These are phyloP conservation scores for Harpegnathos saltator DNA, from an alignment of 1,140 invertebrate genomes.

Conservation along the genomic window DNA sequence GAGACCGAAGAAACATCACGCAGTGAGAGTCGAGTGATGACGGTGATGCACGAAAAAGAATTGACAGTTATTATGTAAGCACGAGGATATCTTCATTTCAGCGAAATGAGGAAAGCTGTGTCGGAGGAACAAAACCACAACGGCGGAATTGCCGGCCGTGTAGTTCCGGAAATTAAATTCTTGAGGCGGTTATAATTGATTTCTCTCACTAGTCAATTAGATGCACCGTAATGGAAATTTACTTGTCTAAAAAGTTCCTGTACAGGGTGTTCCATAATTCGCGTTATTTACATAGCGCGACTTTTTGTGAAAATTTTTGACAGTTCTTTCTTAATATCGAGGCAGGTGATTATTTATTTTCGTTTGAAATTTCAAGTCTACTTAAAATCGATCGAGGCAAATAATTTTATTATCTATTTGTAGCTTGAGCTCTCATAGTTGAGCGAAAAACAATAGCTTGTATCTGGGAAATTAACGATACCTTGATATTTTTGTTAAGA, in stretches of 20 bases:
- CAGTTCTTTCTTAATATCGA: no score
- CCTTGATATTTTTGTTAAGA: no score
- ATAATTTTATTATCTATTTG: no score
- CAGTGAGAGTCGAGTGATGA: constrained; percentile 46
- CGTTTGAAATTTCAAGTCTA: no score
- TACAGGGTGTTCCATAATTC: no score
- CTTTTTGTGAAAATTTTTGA: no score
- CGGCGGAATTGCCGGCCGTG: background rate
- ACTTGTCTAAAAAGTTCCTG: background rate
- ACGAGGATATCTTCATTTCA: constrained; percentile 29
- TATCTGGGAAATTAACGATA: no score
- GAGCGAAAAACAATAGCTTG: no score
- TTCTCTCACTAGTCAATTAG: background rate
- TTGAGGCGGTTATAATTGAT: background rate
- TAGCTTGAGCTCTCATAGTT: no score
- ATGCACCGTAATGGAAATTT: background rate
- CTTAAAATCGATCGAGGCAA: no score
- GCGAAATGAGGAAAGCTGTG: constrained; percentile 33
- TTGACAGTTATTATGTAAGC: constrained; percentile 32
- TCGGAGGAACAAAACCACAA: background rate
- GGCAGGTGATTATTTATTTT: no score
- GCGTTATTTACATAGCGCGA: no score
- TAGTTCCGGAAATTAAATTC: background rate
- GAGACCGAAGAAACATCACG: constrained; percentile 19
- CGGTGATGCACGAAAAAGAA: constrained; percentile 40